phyloP scores from a whole-genome alignment of 2,113 vertebrate species.

The Gymnorhina tibicen region DNA sequence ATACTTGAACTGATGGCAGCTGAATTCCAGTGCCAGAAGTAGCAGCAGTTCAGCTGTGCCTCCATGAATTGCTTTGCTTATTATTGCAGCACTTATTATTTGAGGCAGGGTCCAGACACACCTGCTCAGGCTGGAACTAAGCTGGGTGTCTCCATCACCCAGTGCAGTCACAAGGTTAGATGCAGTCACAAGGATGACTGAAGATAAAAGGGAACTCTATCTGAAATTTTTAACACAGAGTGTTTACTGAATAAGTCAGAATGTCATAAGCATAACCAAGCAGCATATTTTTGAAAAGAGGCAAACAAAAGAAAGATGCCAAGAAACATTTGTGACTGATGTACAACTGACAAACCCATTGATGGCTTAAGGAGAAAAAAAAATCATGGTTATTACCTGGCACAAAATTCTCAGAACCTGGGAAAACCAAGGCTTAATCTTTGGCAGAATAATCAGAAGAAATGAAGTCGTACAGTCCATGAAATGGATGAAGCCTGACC shows the following conservation, averaged over 20 bases:
- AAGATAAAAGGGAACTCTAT: background rate
- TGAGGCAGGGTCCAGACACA: background rate
- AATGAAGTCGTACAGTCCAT: background rate
- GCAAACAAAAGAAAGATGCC: background rate
- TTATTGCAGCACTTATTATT: background rate
- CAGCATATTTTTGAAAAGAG: background rate
- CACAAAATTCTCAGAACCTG: background rate
- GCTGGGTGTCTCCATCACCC: background rate
- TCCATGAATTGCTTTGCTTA: background rate
- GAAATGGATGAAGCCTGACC: background rate
- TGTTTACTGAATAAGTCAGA: background rate
- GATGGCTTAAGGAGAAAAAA: background rate
- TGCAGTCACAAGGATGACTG: background rate
- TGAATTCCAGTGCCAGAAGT: background rate
- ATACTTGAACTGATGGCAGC: background rate
- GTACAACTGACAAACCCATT: background rate
- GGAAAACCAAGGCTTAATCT: background rate
- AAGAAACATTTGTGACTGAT: background rate
- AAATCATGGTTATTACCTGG: background rate
- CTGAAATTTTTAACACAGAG: background rate
- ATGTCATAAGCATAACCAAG: background rate
- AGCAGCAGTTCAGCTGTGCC: background rate
- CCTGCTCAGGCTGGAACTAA: background rate
- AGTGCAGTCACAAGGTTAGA: background rate
- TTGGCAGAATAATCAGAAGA: background rate